Base-by-base conservation (phyloP, 2,888 invertebrate species). In the Schizotus pectinicornis region DNA sequence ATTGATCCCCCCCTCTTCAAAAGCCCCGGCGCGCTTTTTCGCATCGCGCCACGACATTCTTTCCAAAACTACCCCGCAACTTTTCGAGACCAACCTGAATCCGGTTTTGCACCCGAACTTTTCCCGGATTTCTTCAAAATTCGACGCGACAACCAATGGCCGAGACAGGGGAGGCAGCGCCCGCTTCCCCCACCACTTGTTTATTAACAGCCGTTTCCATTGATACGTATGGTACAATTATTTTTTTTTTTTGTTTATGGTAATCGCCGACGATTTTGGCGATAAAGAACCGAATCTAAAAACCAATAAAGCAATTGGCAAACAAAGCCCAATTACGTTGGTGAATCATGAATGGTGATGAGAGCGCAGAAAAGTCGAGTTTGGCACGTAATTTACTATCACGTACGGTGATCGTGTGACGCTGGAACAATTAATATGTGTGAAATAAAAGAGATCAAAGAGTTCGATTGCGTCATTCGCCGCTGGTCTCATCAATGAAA, bases 1-100 rank as follows among this genome's bases (percentile, higher is more conserved):
- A 72, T 72, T 67, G 72, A 72, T 72, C 67, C 63, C 55, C 55
- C 43, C 57, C 61, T 45, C 50, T 36, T 22, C 41, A 5, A 31
- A 13, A 13, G 22, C 14, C 34, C 31, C 38, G 47, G 47, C 39
- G 39, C 33, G 54, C 22, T 22, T 22, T 22, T 22, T 22, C 22
- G 3, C 22, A 22, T 5, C 22, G 5, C 22, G 22, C 22, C 22
- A 22, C 22, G 22, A 5, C 3, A 22, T 22, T 22, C 22, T 22
- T 22, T 22, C 22, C 22, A 22, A 22, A 22, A 22, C 22, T 22
- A 22, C 22, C 22, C 22, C 22, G 22, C 22, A 22, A 22, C 22
- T 22, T 22, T 22, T 22, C 22, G 22, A 5, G 22, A 3, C 22
- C 22, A 22, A 22, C 22, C 22, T 22, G 5, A 22, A 22, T 22